Conservation (phyloP, 2,888 invertebrate species). For the Amitus sp. region DNA sequence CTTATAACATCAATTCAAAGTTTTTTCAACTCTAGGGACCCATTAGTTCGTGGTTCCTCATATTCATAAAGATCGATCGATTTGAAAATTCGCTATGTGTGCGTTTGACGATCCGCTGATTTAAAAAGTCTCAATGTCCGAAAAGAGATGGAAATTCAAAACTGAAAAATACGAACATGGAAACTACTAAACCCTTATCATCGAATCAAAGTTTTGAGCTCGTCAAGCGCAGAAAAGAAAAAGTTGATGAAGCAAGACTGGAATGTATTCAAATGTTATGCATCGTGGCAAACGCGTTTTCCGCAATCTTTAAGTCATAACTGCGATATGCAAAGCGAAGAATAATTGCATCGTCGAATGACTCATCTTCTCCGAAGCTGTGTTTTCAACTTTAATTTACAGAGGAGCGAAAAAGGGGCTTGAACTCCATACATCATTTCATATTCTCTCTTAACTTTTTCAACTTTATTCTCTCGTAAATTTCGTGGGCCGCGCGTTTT, state of each 20-base stretch:
- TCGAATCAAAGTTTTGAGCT: too few relatives aligned
- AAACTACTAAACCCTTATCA: too few relatives aligned
- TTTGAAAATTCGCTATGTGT: too few relatives aligned
- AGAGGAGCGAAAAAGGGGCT: neutral
- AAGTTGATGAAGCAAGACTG: neutral
- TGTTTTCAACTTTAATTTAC: neutral
- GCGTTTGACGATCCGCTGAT: too few relatives aligned
- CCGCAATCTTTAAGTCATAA: neutral
- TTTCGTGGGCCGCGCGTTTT: neutral
- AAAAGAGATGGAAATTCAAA: too few relatives aligned
- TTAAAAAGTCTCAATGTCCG: too few relatives aligned
- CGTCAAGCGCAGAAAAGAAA: neutral
- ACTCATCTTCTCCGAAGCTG: neutral
- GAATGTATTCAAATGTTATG: conserved; percentile 1
- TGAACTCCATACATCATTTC: conserved; percentile 2
- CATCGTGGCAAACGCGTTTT: neutral
- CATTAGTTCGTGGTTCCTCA: too few relatives aligned
- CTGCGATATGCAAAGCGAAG: neutral
- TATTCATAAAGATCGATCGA: too few relatives aligned
- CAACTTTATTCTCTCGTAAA: neutral
- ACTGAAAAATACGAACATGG: too few relatives aligned
- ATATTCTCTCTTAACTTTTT: conserved; percentile 5
- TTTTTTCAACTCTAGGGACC: too few relatives aligned
- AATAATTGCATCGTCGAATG: neutral
- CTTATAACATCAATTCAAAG: too few relatives aligned